Evolutionary conservation across 2,888 invertebrate species (phyloP), one percentile per base, ranked within the genome.

Genomic region (Chrysolina americana): DNA sequence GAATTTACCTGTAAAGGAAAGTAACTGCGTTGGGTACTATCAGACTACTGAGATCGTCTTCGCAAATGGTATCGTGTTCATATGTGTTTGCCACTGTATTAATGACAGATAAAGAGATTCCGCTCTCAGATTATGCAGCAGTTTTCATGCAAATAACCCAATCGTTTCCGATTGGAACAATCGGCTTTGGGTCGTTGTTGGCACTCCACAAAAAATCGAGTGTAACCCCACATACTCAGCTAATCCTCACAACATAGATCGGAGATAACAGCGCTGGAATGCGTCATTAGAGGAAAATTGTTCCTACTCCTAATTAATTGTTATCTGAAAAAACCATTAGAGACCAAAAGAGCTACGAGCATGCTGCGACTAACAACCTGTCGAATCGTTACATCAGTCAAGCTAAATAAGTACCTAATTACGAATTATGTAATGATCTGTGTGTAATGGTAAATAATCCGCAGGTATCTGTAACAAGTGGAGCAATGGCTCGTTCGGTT

Each of bases 331-430:
- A 78, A 76, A 77, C 76, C 72, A 79, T 74, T 76, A 65, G 73
- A 76, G 76, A 76, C 66, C 44, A 66, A 72, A 74, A 72, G 71
- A 74, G 73, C 75, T 76, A 75, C 74, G 74, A 72, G 72, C 73
- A 59, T 73, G 77, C 74, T 73, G 73, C 69, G 44, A 73, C 70
- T 68, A 68, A 68, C 68, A 56, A 48, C 53, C 23, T 53, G 41
- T 41, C 53, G 68, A 56, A 71, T 73, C 78, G 76, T 82, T 82
- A 79, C 82, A 81, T 82, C 81, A 82, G 79, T 81, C 80, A 79
- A 69, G 74, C 78, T 80, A 79, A 81, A 81, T 81, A 82, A 81
- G 81, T 79, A 82, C 81, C 82, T 81, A 82, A 82, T 82, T 82
- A 82, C 78, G 76, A 77, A 68, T 68, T 68, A 68, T 68, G 68